Percentiles rank a stretch among this genome's conserved stretches.
Conservation (phyloP, 2,797 vertebrate genomes). For the Gorsachius magnificus region DNA sequence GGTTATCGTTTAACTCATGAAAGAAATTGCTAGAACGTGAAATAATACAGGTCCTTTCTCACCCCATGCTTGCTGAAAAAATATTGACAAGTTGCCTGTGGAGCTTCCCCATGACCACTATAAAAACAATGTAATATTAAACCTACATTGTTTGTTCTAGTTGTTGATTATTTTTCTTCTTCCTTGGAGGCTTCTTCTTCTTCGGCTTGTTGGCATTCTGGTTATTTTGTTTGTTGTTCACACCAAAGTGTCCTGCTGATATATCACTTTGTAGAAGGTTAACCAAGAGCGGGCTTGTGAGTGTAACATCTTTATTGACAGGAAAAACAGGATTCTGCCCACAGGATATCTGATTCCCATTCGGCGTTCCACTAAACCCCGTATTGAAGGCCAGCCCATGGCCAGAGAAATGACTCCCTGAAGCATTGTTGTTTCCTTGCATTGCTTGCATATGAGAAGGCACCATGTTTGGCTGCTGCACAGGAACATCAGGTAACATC, state of each 20-base stretch:
- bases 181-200: constrained; percentile 97
- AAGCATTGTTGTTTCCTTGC: constrained; percentile 81
- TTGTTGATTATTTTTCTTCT: constrained; percentile 92
- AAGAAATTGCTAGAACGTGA: neutral
- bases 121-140: constrained; percentile 33
- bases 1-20: neutral
- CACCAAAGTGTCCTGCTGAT: constrained; percentile 95
- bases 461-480: constrained; percentile 89
- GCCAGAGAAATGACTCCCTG: constrained; percentile 87
- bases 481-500: constrained; percentile 93
- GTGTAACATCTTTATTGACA: constrained; percentile 94
- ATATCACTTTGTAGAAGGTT: constrained; percentile 99
- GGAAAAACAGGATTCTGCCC: constrained; percentile 89
- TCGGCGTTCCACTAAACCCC: constrained; percentile 88
- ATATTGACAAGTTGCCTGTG: neutral
- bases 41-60: neutral
- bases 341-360: constrained; percentile 85
- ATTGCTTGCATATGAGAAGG: constrained; percentile 93
- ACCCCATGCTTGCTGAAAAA: neutral
- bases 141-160: constrained; percentile 89
- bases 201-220: constrained; percentile 90
- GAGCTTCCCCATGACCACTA: neutral
- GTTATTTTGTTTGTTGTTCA: constrained; percentile 93
- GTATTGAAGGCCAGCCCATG: constrained; percentile 88
- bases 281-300: constrained; percentile 95